Conservation (phyloP, 2,113 vertebrate species). For the Tenebrosternarchus preto region DNA sequence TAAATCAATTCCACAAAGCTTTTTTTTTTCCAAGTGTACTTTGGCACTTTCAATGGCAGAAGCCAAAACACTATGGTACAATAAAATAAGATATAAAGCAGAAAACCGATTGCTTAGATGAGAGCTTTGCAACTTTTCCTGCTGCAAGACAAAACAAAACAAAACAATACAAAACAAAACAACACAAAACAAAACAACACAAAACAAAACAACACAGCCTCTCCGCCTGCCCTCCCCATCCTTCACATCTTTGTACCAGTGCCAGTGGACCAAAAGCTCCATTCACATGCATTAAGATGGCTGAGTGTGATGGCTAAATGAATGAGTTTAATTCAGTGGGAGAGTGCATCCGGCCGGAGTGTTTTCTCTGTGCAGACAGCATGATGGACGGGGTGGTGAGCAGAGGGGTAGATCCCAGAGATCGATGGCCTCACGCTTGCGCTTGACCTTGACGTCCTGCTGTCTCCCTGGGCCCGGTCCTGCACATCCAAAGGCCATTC, state of each 20-base stretch:
- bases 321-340: conserved; percentile 67
- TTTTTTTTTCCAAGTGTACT: no score
- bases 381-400: conserved; percentile 65
- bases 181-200: neutral
- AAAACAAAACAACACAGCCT: neutral
- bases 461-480: conserved; percentile 31
- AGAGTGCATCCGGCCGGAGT: conserved; percentile 60
- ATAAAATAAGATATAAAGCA: no score
- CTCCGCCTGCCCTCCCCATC: neutral
- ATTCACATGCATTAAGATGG: conserved; percentile 48
- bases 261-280: conserved; percentile 4
- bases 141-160: no score
- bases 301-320: conserved; percentile 67
- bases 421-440: conserved; percentile 60
- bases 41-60: no score
- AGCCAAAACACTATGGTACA: no score
- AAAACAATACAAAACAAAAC: no score
- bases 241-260: conserved; percentile 9
- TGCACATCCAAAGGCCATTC: conserved; percentile 25
- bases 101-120: no score
- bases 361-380: conserved; percentile 58
- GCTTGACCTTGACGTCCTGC: conserved; percentile 62
- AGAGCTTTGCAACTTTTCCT: no score
- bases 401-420: conserved; percentile 60
- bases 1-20: no score